These are phyloP conservation scores for Lepetodrilus schrolli DNA, from an alignment of 2,888 invertebrate genomes.

Conservation along the genomic window DNA sequence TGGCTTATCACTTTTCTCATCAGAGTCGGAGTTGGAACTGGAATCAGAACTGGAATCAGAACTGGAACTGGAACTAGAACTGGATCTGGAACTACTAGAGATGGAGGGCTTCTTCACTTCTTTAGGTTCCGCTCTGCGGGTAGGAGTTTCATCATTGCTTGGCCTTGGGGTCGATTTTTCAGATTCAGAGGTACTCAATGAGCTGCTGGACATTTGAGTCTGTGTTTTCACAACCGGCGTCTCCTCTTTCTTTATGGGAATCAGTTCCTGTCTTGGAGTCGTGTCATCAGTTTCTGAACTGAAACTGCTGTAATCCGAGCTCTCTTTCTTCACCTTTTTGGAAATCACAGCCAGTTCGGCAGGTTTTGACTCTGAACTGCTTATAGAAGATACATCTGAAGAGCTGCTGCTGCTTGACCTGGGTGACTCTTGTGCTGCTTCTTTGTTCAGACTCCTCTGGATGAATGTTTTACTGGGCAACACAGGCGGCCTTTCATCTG, in stretches of 20 bases:
- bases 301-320: neutral
- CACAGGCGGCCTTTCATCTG: slow-evolving; percentile 26
- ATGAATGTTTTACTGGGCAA: neutral
- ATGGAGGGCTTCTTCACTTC: neutral
- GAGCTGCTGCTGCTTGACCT: neutral
- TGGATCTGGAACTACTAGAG: slow-evolving; percentile 29
- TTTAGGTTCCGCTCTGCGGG: slow-evolving; percentile 5
- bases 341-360: neutral
- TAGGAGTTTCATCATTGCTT: neutral
- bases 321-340: neutral
- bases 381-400: too few species aligned
- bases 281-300: too few species aligned
- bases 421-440: slow-evolving; percentile 15
- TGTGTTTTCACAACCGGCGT: too few species aligned
- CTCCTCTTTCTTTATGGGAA: too few species aligned
- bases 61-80: slow-evolving; percentile 32
- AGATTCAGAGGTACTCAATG: slow-evolving; percentile 30
- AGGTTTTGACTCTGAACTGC: too few species aligned
- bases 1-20: too few species aligned
- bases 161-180: slow-evolving; percentile 26
- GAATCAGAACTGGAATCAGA: too few species aligned
- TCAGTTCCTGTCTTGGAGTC: too few species aligned
- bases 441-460: too few species aligned
- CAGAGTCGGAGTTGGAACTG: too few species aligned
- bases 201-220: slow-evolving; percentile 15